These are phyloP conservation scores for Meghimatium bilineatum DNA, from an alignment of 2,888 invertebrate genomes.

Conservation along the genomic window DNA sequence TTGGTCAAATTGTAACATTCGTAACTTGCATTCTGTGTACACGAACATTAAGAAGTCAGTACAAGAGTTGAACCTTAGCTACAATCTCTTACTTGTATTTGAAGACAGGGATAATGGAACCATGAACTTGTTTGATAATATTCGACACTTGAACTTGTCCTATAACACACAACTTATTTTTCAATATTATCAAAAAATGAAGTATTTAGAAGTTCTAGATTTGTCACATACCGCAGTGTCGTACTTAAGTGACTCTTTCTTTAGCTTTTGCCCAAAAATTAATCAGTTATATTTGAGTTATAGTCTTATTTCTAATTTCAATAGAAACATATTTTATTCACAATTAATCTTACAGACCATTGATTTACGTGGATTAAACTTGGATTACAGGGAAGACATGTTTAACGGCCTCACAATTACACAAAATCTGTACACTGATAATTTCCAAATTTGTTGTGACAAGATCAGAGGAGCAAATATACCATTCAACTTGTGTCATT, in stretches of 20 bases:
- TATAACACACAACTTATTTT: neutral
- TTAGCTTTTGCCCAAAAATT: neutral
- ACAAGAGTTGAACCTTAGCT: neutral
- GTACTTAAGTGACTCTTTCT: neutral
- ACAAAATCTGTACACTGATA: neutral
- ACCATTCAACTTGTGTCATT: slow-evolving; percentile 33
- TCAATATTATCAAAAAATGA: neutral
- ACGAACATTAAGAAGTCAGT: neutral
- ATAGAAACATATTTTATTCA: neutral
- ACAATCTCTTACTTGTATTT: neutral
- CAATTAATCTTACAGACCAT: neutral
- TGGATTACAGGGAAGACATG: neutral
- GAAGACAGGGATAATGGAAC: too few relatives aligned
- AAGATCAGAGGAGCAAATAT: slow-evolving; percentile 2
- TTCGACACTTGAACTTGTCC: neutral
- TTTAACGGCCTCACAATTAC: slow-evolving; percentile 6
- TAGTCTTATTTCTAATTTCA: neutral
- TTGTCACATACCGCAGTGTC: slow-evolving; percentile 15
- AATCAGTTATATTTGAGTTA: neutral
- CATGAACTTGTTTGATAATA: neutral
- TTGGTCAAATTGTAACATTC: neutral
- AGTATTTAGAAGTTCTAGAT: slow-evolving; percentile 14
- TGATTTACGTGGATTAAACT: slow-evolving; percentile 1
- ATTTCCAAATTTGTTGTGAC: slow-evolving; percentile 26
- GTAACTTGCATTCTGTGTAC: neutral